Percentiles rank a stretch among this genome's conserved stretches.
These are phyloP conservation scores for Vimba vimba DNA, from an alignment of 2,113 vertebrate genomes.

Conservation along the genomic window DNA sequence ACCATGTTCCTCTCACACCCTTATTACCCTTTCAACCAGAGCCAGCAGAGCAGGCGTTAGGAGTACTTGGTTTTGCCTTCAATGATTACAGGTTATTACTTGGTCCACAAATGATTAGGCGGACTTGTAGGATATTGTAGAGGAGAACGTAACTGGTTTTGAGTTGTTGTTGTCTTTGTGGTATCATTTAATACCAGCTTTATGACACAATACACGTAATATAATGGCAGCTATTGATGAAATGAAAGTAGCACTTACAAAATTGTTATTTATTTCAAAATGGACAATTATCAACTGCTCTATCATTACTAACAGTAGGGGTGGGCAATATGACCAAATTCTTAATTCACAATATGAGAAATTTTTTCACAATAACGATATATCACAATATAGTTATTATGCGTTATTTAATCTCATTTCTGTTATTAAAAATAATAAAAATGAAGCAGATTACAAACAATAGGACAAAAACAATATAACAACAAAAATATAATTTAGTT, in stretches of 20 bases:
- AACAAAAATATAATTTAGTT: no score
- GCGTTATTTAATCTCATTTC: no score
- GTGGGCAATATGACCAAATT: no score
- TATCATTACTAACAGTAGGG: neutral
- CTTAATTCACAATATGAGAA: no score
- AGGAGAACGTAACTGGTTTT: neutral
- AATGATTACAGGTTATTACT: conserved; percentile 15
- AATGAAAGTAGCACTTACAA: neutral
- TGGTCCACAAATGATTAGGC: neutral
- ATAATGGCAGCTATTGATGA: neutral
- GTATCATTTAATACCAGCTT: neutral
- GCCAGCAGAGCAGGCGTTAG: conserved; percentile 28
- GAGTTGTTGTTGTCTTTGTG: neutral
- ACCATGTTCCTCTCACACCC: conserved; percentile 49
- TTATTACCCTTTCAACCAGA: conserved; percentile 52
- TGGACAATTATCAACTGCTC: neutral
- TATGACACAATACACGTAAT: neutral
- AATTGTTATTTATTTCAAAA: neutral
- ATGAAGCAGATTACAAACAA: no score
- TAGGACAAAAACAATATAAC: no score
- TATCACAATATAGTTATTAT: no score
- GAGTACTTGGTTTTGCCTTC: conserved; percentile 17
- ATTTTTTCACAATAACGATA: no score
- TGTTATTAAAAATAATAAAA: no score
- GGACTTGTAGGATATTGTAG: neutral